Percentiles rank a stretch among this genome's conserved stretches.
Evolutionary conservation across 2,113 vertebrate genomes (phyloP).

Genomic region (Sceloporus tristichus): DNA sequence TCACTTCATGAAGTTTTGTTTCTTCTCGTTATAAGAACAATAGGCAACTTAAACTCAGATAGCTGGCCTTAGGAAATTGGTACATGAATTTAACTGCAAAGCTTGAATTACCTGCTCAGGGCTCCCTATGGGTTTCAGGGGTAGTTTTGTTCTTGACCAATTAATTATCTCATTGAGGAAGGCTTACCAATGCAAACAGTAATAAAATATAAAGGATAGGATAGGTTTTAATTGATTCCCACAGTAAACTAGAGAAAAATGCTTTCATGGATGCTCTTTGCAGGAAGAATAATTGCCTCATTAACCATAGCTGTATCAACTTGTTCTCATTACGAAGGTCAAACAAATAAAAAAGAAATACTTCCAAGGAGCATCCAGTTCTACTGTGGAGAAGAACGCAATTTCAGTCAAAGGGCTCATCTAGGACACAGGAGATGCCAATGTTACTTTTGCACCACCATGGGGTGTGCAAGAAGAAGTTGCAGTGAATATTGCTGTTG

Average conservation of each 20-base stretch:
- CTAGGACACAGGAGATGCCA: background rate
- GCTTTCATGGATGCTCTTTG: conserved; percentile 68
- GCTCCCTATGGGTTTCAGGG: background rate
- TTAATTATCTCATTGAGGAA: conserved; percentile 52
- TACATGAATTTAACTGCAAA: conserved; percentile 19
- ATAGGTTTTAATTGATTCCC: conserved; percentile 69
- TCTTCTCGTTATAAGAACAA: background rate
- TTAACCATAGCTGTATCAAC: conserved; percentile 71
- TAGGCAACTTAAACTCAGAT: background rate
- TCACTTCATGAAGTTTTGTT: background rate
- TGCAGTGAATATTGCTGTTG: background rate
- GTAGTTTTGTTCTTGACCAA: conserved; percentile 54
- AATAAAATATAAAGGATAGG: conserved; percentile 56
- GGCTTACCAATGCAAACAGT: conserved; percentile 65
- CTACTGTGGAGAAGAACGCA: conserved; percentile 33
- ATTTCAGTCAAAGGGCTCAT: conserved; percentile 8
- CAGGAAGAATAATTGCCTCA: conserved; percentile 70
- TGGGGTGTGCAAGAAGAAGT: background rate
- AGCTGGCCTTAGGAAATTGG: background rate
- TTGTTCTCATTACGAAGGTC: conserved; percentile 68
- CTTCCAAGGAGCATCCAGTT: conserved; percentile 49
- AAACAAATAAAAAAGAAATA: conserved; percentile 64
- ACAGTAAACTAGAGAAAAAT: conserved; percentile 64
- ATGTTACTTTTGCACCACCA: background rate
- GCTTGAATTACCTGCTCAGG: conserved; percentile 18